phyloP scores from a whole-genome alignment of 2,888 invertebrate genomes.

The Callyntrura sp. region DNA sequence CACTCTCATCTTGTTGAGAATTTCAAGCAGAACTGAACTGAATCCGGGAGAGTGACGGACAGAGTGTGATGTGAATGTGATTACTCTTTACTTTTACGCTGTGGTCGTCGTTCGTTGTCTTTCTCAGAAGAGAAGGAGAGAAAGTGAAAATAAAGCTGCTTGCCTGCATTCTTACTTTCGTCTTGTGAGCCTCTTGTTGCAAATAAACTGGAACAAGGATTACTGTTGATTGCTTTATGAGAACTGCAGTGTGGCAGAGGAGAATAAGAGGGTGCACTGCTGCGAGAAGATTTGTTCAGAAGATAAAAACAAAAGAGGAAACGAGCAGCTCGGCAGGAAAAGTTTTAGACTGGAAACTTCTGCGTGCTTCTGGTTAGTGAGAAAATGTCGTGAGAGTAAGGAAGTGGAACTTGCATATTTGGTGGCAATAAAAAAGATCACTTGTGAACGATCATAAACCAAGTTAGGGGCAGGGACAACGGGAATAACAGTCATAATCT shows the following conservation, averaged over 20 bases:
- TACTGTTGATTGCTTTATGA: conserved; percentile 24
- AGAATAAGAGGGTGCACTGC: no score
- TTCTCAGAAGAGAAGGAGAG: neutral
- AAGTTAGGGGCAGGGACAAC: no score
- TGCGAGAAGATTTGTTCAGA: conserved; percentile 6
- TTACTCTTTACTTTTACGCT: conserved; percentile 31
- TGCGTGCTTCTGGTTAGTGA: neutral
- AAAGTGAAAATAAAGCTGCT: neutral
- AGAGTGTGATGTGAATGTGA: conserved; percentile 47
- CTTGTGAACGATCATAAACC: neutral
- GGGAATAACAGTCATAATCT: no score
- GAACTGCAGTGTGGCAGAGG: conserved; percentile 9
- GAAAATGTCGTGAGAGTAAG: neutral
- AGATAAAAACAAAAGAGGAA: conserved; percentile 7
- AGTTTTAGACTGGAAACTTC: neutral
- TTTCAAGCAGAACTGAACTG: conserved; percentile 22
- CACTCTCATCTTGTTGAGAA: conserved; percentile 47
- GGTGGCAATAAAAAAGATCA: neutral
- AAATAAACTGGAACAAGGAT: conserved; percentile 40
- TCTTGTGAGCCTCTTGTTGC: conserved; percentile 1
- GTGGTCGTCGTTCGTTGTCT: conserved; percentile 2
- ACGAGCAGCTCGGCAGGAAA: neutral
- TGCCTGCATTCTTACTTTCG: conserved; percentile 22
- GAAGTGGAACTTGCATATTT: neutral
- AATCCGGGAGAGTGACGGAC: conserved; percentile 16